Percentiles rank a stretch among this genome's conserved stretches.
Evolutionary conservation across 2,888 invertebrate genomes (phyloP).

Genomic region (Cenopis cana): DNA sequence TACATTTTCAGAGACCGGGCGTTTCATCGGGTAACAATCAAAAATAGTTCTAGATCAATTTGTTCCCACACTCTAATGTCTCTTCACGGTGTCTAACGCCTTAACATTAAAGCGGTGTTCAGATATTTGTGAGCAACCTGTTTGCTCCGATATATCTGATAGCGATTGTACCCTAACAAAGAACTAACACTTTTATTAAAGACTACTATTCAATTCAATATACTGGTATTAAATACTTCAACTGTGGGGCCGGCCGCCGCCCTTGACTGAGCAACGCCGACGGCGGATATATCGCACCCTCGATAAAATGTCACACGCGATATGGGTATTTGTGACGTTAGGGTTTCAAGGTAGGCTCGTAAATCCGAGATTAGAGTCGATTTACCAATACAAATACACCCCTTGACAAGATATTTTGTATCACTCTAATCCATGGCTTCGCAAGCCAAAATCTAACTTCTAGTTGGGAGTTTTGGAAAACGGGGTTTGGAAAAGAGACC

Average conservation of each 20-base stretch:
- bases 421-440: background rate
- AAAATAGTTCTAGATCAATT: too few relatives aligned
- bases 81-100: too few relatives aligned
- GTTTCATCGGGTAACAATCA: too few relatives aligned
- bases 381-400: conserved; percentile 26
- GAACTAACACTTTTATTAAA: background rate
- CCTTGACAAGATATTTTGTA: conserved; percentile 4
- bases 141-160: too few relatives aligned
- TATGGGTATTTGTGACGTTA: conserved; percentile 13
- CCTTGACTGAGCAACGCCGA: conserved; percentile 51
- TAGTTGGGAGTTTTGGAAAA: too few relatives aligned
- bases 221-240: conserved; percentile 9
- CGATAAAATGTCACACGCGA: conserved; percentile 27
- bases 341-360: background rate
- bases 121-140: too few relatives aligned
- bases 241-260: conserved; percentile 48
- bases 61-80: too few relatives aligned
- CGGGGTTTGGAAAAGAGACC: too few relatives aligned
- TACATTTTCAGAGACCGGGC: too few relatives aligned
- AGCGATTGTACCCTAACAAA: too few relatives aligned
- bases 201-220: background rate
- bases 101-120: too few relatives aligned
- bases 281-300: conserved; percentile 28
- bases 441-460: background rate
- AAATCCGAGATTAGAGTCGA: conserved; percentile 30